Percentiles rank a stretch among this genome's conserved stretches.
Conservation (phyloP, 2,113 vertebrate species). For the Trachemys scripta region DNA sequence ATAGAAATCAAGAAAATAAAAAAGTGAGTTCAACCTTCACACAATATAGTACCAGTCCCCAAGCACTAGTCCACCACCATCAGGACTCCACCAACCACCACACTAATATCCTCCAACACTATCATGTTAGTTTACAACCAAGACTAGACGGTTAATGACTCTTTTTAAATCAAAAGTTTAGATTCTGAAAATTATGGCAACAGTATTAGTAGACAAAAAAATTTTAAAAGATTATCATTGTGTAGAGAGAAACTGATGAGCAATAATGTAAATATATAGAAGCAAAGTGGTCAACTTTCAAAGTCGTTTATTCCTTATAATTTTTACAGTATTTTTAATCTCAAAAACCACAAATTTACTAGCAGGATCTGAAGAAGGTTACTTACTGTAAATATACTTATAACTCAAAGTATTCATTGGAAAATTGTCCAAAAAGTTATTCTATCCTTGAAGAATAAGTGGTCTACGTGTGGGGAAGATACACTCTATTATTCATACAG, state of each 20-base stretch:
- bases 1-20: background rate
- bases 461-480: background rate
- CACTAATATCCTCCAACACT: background rate
- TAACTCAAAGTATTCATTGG: background rate
- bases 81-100: background rate
- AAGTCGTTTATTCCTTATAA: background rate
- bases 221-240: background rate
- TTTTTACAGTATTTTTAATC: background rate
- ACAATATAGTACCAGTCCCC: fast-evolving
- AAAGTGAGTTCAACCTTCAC: background rate
- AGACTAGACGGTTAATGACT: background rate
- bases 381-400: background rate
- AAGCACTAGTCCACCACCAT: background rate
- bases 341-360: background rate
- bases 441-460: background rate
- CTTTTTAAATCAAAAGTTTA: too few species aligned
- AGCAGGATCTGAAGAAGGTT: background rate
- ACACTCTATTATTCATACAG: background rate
- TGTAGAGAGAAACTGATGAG: background rate
- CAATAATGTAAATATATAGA: background rate
- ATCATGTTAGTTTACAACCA: background rate
- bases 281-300: background rate
- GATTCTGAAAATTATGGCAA: too few species aligned
- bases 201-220: too few species aligned
- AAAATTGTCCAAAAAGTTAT: background rate